Evolutionary conservation across 2,888 invertebrate species (phyloP), one percentile per base, ranked within the genome.

Genomic region (Polydrusus tereticollis): DNA sequence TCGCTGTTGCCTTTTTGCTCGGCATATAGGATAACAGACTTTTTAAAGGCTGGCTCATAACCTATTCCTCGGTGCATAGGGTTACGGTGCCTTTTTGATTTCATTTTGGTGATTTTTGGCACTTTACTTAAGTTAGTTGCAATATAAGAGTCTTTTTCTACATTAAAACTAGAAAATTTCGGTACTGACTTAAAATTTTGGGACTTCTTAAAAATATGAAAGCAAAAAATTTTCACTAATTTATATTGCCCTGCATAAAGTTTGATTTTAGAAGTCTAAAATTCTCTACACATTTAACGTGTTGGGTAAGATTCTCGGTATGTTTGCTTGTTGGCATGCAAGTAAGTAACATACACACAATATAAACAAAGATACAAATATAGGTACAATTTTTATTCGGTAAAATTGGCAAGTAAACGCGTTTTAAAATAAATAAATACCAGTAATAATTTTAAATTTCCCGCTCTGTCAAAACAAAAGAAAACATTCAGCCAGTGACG

Each of bases 31-130:
- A 84, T 80, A 8, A 84, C 83, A 3, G 78, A 73, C 65, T 78
- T 80, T 75, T 84, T 85, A 64, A 83, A 82, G 23, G 81, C 77
- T 8, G 78, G 77, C 23, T 82, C 82, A 62, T 82, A 83, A 18
- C 14, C 21, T 45, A 63, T 57, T 6, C 50, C 50, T 12, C 68
- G n/a, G n/a, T n/a, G 69, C 21, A 18, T 50, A 16, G 55, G 38
- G 14, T 50, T 50, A 14, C 62, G 50, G n/a, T 45, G 47, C 38
- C 68, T 70, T 47, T 58, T 74, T 5, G 70, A 38, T 52, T 63
- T 66, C 74, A 74, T 74, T 33, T 41, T n/a, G n/a, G n/a, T n/a
- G n/a, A n/a, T n/a, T n/a, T 43, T 62, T 45, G 33, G 38, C 36
- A 38, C 33, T 43, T 41, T 12, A n/a, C n/a, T n/a, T n/a, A n/a